Base-by-base conservation (phyloP, 2,797 vertebrate species). In the Gymnoscopelus microlampas region DNA sequence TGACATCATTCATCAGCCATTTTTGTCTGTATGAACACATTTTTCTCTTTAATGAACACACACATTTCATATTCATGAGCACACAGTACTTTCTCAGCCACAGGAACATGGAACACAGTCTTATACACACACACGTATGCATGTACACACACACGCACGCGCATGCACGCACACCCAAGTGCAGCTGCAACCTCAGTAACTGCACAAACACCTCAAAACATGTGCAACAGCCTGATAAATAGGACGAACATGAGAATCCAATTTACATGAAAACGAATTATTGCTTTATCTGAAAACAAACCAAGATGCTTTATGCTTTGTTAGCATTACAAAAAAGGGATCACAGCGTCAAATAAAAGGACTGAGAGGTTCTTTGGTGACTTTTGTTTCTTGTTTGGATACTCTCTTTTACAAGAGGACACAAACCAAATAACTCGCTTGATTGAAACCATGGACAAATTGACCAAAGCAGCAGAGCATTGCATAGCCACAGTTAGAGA, bases 391-490 rank as follows among this genome's bases (percentile, higher is more conserved):
- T 81, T 71, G 68, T 85, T 84, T 74, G 4, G 73, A 66, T 81
- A 53, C 29, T 64, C 77, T 66, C 77, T 81, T 82, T 69, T 79
- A 85, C 61, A 76, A 82, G 74, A 66, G 70, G 71, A 80, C 74
- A 66, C 62, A 82, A 82, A 88, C 77, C 79, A 87, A 91, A 91
- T 78, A 81, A 76, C 77, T 82, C 1, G 67, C 72, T 71, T 87
- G 81, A 90, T 85, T 90, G 78, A 90, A 90, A 87, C 83, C 86
- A 88, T 81, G 70, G 73, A 88, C 79, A 88, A 80, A 87, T 72
- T 78, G 74, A 87, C 72, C 70, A 71, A 76, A 84, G 79, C 67
- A 68, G 51, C 50, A 62, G 69, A 73, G 72, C 66, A 63, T 70
- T 63, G 8, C 53, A 73, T 71, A 79, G 87, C 83, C 81, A 72